Percentiles rank a stretch among this genome's conserved stretches.
phyloP scores from a whole-genome alignment of 2,113 vertebrate species.

The Ictalurus punctatus region DNA sequence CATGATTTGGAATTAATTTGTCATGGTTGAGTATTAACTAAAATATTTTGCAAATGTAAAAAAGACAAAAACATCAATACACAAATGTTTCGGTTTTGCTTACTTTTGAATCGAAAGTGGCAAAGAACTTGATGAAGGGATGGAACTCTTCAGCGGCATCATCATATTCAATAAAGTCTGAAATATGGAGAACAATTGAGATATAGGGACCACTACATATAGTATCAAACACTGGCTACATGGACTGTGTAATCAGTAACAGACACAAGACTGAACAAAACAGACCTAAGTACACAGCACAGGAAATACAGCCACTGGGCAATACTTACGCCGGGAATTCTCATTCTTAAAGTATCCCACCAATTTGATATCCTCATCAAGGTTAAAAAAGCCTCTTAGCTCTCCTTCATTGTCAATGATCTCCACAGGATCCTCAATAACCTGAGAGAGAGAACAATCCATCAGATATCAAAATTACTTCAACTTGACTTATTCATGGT shows the following conservation, averaged over 20 bases:
- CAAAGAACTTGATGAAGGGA: constrained; percentile 89
- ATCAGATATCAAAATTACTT: neutral
- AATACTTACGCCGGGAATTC: constrained; percentile 81
- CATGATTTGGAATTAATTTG: neutral
- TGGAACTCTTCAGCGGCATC: constrained; percentile 90
- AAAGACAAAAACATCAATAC: neutral
- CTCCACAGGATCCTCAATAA: constrained; percentile 84
- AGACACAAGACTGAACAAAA: neutral
- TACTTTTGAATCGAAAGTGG: constrained; percentile 88
- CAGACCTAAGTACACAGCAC: neutral
- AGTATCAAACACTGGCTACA: neutral
- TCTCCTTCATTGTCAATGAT: constrained; percentile 84
- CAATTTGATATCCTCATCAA: constrained; percentile 86
- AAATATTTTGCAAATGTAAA: neutral
- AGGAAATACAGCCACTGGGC: neutral
- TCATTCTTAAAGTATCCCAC: constrained; percentile 88
- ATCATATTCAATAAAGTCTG: constrained; percentile 86
- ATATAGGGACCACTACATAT: neutral
- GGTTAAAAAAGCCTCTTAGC: constrained; percentile 84
- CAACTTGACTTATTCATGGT: neutral
- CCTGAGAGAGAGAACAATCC: constrained; percentile 58
- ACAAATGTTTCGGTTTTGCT: neutral
- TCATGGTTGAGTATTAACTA: neutral
- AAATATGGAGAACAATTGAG: constrained; percentile 23
- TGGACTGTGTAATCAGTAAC: neutral